phyloP scores from a whole-genome alignment of 2,113 vertebrate genomes.

The Scomber japonicus region DNA sequence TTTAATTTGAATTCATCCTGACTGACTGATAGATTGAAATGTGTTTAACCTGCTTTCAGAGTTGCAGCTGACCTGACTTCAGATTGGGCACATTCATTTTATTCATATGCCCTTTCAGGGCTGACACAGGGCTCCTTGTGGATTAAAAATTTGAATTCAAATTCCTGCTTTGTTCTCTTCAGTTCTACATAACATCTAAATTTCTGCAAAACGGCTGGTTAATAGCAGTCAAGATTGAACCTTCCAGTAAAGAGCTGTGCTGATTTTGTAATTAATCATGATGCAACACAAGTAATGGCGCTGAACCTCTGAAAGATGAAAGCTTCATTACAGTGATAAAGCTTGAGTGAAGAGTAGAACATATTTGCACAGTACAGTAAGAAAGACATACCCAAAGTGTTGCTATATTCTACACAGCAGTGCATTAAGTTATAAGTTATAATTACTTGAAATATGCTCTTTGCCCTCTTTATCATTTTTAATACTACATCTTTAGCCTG shows the following conservation, averaged over 20 bases:
- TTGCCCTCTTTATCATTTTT: conserved; percentile 2
- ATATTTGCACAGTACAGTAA: background rate
- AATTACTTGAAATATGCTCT: background rate
- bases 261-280: conserved; percentile 37
- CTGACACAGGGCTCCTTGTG: background rate
- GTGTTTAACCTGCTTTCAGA: conserved; percentile 49
- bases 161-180: conserved; percentile 5
- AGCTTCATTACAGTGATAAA: conserved; percentile 22
- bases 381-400: too few species aligned
- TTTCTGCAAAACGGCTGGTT: background rate
- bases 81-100: background rate
- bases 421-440: too few species aligned
- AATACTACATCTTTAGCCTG: background rate
- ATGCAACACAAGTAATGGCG: conserved; percentile 3
- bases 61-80: background rate
- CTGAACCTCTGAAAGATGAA: conserved; percentile 18
- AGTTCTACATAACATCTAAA: conserved; percentile 9
- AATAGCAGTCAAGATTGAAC: background rate
- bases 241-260: background rate
- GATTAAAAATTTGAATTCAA: conserved; percentile 4
- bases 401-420: too few species aligned
- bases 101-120: conserved; percentile 2
- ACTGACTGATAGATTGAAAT: conserved; percentile 52
- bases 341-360: conserved; percentile 1
- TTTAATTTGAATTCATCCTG: conserved; percentile 49